phyloP scores from a whole-genome alignment of 2,113 vertebrate genomes.

The Mionectes macconnelli region DNA sequence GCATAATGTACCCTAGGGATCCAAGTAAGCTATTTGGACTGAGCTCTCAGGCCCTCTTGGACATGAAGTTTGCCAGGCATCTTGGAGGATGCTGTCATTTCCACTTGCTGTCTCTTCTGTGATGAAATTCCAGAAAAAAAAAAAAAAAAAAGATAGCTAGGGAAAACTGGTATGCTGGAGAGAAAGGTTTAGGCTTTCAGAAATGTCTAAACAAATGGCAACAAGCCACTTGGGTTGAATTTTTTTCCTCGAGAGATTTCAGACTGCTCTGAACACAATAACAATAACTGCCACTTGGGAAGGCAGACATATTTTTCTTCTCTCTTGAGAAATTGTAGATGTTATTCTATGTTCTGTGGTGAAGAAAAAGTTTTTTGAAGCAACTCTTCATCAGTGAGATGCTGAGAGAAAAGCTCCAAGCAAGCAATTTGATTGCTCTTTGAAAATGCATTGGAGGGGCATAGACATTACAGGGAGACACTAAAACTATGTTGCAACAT shows the following conservation, averaged over 20 bases:
- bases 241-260: constrained; percentile 11
- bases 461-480: not conserved
- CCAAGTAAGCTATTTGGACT: not conserved
- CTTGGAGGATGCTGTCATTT: not conserved
- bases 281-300: not conserved
- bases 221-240: not conserved
- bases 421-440: not conserved
- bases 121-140: not conserved
- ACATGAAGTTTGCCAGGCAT: not conserved
- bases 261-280: not conserved
- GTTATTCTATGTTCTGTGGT: not conserved
- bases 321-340: not conserved
- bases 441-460: not conserved
- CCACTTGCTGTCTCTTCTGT: not conserved
- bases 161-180: not conserved
- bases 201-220: not conserved
- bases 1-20: not conserved
- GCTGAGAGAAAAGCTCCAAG: not conserved
- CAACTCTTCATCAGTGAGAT: not conserved
- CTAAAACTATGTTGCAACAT: not conserved
- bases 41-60: not conserved
- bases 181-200: not conserved
- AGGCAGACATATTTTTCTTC: not conserved
- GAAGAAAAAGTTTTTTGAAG: not conserved
- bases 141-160: not conserved